A percentile compares a stretch with the other conserved stretches of the same genome.
Conservation (phyloP, 2,888 invertebrate genomes). For the Pachliopta kotzebuea region DNA sequence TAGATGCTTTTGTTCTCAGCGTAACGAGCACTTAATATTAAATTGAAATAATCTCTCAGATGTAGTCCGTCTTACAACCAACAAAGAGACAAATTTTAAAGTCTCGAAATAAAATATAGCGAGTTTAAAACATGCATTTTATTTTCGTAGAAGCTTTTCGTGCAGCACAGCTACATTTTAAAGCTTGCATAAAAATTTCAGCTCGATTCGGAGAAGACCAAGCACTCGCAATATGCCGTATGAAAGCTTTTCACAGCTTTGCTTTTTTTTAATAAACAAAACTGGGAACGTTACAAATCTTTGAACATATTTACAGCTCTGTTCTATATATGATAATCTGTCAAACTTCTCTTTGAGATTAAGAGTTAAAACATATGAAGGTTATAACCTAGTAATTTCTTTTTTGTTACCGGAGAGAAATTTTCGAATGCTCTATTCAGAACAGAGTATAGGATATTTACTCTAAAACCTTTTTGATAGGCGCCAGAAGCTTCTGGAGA, state of each 20-base stretch:
- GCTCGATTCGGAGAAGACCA: not conserved
- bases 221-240: not conserved
- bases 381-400: too few species aligned
- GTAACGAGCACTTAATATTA: not conserved
- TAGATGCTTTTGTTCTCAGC: conserved; percentile 1
- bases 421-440: too few species aligned
- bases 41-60: not conserved
- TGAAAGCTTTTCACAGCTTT: not conserved
- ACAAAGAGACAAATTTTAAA: not conserved
- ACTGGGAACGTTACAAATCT: not conserved
- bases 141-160: not conserved
- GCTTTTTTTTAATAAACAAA: not conserved
- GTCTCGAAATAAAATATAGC: not conserved
- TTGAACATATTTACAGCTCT: too few species aligned
- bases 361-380: too few species aligned
- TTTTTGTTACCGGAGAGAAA: too few species aligned
- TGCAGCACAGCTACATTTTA: not conserved
- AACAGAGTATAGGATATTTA: too few species aligned
- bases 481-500: too few species aligned
- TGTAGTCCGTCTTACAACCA: not conserved
- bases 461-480: too few species aligned
- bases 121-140: not conserved
- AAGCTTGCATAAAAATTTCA: not conserved
- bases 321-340: too few species aligned
- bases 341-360: too few species aligned